These are phyloP conservation scores for Colletes latitarsis DNA, from an alignment of 1,140 invertebrate genomes.

Conservation along the genomic window DNA sequence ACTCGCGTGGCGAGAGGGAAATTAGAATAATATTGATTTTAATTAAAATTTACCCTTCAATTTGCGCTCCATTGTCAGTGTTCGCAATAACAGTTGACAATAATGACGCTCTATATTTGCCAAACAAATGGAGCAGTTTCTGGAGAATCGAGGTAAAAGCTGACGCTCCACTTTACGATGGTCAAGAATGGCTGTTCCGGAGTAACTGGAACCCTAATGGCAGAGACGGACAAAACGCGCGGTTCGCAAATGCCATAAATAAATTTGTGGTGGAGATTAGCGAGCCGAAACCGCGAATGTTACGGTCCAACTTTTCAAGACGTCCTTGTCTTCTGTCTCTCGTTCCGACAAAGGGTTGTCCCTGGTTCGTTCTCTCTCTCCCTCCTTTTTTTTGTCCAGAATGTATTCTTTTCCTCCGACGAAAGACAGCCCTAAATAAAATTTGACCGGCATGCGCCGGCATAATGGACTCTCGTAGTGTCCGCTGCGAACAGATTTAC, in stretches of 20 bases:
- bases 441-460: conserved; percentile 38
- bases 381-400: neutral
- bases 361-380: neutral
- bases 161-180: neutral
- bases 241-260: conserved; percentile 54
- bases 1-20: no score
- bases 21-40: no score
- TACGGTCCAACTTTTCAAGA: conserved; percentile 46
- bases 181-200: neutral
- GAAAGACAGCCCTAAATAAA: conserved; percentile 54
- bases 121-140: neutral
- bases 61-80: no score
- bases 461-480: conserved; percentile 41
- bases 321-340: conserved; percentile 7
- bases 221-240: neutral
- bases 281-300: conserved; percentile 58
- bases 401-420: neutral
- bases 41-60: no score
- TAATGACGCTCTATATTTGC: no score
- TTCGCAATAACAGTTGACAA: no score
- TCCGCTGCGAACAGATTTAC: conserved; percentile 20
- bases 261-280: conserved; percentile 65
- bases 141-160: neutral
- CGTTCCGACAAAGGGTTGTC: conserved; percentile 51
- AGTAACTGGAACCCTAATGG: conserved; percentile 7